Conservation (phyloP, 2,888 invertebrate species). For the Eristalinus sepulchralis region DNA sequence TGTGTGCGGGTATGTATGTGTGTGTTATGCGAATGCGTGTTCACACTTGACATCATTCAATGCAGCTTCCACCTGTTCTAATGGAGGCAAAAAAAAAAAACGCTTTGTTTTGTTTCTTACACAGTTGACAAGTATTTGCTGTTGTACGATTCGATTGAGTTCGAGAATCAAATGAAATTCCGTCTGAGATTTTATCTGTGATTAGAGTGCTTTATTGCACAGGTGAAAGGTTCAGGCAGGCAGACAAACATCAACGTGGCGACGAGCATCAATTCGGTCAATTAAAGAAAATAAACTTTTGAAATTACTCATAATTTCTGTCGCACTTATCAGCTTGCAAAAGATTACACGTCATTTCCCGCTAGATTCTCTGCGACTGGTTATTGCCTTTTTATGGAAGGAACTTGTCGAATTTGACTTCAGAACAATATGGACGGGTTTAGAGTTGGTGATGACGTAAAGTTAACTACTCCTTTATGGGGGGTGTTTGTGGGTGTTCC, state of each 20-base stretch:
- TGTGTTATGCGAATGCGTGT: too few species aligned
- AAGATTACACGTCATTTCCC: constrained; percentile 32
- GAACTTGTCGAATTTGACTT: background rate
- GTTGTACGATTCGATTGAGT: background rate
- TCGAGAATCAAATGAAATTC: background rate
- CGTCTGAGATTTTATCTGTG: background rate
- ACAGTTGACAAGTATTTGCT: background rate
- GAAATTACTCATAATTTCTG: background rate
- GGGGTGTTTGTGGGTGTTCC: background rate
- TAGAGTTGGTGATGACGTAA: constrained; percentile 5
- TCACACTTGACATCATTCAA: constrained; percentile 16
- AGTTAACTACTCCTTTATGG: background rate
- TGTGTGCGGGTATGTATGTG: background rate
- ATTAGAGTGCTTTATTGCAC: background rate
- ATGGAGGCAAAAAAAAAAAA: background rate
- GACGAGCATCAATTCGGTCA: background rate
- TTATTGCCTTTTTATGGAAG: background rate
- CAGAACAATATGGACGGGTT: constrained; percentile 9
- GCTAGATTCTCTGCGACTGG: background rate
- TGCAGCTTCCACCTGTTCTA: constrained; percentile 43
- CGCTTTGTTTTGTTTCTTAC: constrained; percentile 8
- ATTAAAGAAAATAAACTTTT: background rate
- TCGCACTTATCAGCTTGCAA: constrained; percentile 9
- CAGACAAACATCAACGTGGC: background rate
- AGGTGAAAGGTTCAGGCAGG: background rate